phyloP scores from a whole-genome alignment of 1,140 invertebrate genomes.

The Popillia japonica region DNA sequence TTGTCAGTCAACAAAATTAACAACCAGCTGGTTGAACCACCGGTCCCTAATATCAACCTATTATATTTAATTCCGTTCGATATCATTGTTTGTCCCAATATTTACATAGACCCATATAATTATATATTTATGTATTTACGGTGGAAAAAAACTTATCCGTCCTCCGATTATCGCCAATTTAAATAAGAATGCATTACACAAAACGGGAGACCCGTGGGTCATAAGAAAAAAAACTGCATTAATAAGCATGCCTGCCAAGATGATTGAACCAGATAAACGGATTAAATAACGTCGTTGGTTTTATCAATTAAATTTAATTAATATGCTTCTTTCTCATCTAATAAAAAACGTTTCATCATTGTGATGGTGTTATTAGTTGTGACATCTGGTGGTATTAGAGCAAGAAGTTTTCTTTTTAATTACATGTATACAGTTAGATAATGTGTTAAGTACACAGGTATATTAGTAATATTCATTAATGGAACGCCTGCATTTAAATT shows the following conservation, averaged over 20 bases:
- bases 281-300: background rate
- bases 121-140: background rate
- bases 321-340: background rate
- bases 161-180: slow-evolving; percentile 23
- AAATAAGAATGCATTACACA: slow-evolving; percentile 22
- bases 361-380: background rate
- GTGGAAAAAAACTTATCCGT: background rate
- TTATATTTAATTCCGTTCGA: slow-evolving; percentile 32
- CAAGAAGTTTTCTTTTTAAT: background rate
- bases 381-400: slow-evolving; percentile 23
- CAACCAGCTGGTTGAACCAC: background rate
- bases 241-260: background rate
- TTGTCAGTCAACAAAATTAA: slow-evolving; percentile 30
- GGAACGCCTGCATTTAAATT: background rate
- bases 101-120: slow-evolving; percentile 19
- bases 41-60: background rate
- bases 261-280: background rate
- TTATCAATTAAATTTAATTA: slow-evolving; percentile 33
- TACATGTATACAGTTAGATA: slow-evolving; percentile 15
- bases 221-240: slow-evolving; percentile 14
- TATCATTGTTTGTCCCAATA: slow-evolving; percentile 31
- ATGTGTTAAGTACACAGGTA: background rate
- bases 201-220: background rate
- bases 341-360: background rate
- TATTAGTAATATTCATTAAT: slow-evolving; percentile 9